Evolutionary conservation across 2,888 invertebrate species (phyloP), one percentile per base, ranked within the genome.

Genomic region (Sturmia bella): DNA sequence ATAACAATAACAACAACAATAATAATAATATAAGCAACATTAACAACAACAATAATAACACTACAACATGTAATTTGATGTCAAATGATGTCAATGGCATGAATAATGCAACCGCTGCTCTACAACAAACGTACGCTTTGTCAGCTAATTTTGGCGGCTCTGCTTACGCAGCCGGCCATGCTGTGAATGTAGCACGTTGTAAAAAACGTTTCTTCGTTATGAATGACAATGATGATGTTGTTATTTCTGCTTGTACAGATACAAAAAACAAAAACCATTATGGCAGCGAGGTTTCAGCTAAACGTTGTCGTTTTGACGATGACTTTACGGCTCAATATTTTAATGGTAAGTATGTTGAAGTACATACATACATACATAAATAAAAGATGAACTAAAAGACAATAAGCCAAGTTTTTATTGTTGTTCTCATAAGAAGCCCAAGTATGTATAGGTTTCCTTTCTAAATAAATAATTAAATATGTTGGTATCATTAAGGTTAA

Each of bases 271-370:
- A 45, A 63, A 63, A 32, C 50, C 39, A 39, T 61, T 27, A 41
- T 43, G 59, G 24, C 15, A 80, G 24, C 54, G 79, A 45, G 41
- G 80, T 85, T 73, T 83, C 85, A 57, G 86, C 87, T 77, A 89
- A 89, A 80, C 87, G 89, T 17, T 89, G 89, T 82, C 89, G 89
- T 70, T 89, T 87, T 61, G 89, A 89, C 80, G 86, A 87, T 82
- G 87, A 84, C 72, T 87, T 87, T 80, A 85, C 87, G 78, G 89
- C 88, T 24, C 89, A 89, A 85, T 89, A 89, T 86, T 89, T 88
- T 84, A 89, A 88, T 85, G 89, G 89, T 88, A 86, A 87, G 84
- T 80, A n/a, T n/a, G n/a, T n/a, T n/a, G n/a, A n/a, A 6, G 12
- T 19, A 66, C n/a, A n/a, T n/a, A n/a, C n/a, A n/a, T n/a, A n/a